Percentiles rank a stretch among this genome's conserved stretches.
Evolutionary conservation across 1,140 invertebrate genomes (phyloP).

Genomic region (Phenacoccus solenopsis): DNA sequence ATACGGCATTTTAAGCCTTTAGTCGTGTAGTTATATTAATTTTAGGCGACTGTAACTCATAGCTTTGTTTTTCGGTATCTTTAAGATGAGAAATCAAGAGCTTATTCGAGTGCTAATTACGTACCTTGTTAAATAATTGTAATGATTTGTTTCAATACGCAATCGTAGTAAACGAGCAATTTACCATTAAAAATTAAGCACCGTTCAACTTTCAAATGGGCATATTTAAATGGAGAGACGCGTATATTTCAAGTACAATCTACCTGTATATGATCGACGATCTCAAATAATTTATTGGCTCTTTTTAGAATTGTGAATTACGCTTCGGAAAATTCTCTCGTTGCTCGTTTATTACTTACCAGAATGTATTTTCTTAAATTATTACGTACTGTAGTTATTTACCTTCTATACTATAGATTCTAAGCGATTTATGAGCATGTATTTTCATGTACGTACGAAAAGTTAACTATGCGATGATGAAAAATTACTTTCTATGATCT

Average conservation of each 20-base stretch:
- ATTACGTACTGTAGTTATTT: not conserved
- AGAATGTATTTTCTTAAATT: not conserved
- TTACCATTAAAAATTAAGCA: not conserved
- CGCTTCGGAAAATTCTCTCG: not conserved
- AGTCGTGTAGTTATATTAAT: conserved; percentile 13
- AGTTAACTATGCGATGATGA: not conserved
- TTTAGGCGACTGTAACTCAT: not conserved
- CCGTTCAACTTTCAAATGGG: not conserved
- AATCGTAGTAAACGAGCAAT: conserved; percentile 9
- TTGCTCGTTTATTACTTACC: conserved; percentile 12
- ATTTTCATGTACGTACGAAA: conserved; percentile 12
- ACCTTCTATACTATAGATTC: not conserved
- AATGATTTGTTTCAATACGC: not conserved
- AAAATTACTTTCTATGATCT: not conserved
- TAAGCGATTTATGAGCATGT: not conserved
- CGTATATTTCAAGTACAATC: not conserved
- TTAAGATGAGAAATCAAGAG: conserved; percentile 10
- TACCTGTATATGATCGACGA: not conserved
- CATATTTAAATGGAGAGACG: too few species aligned
- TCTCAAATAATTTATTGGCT: not conserved
- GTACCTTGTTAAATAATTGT: not conserved
- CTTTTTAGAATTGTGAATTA: not conserved
- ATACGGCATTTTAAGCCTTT: not conserved
- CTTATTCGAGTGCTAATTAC: conserved; percentile 15
- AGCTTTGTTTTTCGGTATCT: conserved; percentile 13